phyloP scores from a whole-genome alignment of 2,113 vertebrate genomes.

The Anoplopoma fimbria region DNA sequence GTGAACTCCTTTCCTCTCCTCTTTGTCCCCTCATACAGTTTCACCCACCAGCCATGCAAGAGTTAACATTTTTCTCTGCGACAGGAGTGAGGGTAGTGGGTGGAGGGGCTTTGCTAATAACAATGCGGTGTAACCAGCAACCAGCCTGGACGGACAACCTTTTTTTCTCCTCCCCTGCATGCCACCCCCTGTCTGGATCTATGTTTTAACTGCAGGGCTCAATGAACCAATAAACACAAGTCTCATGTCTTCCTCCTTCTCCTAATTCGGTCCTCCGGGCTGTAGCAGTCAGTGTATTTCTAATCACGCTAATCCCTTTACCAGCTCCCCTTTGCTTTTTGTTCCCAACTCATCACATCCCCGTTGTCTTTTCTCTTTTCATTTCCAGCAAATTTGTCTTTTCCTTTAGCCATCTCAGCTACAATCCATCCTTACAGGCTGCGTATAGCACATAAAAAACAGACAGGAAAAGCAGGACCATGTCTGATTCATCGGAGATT shows the following conservation, averaged over 20 bases:
- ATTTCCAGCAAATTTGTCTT: slow-evolving; percentile 39
- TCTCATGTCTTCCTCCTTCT: neutral
- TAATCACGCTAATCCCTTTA: slow-evolving; percentile 7
- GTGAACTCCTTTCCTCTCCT: slow-evolving; percentile 28
- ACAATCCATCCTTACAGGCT: slow-evolving; percentile 1
- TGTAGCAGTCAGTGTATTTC: slow-evolving; percentile 1
- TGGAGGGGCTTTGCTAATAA: slow-evolving; percentile 78
- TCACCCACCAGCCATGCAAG: slow-evolving; percentile 65
- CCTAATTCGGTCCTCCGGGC: slow-evolving; percentile 19
- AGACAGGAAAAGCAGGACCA: slow-evolving; percentile 28
- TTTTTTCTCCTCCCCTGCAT: slow-evolving; percentile 34
- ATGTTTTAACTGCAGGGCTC: slow-evolving; percentile 33
- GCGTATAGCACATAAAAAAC: neutral
- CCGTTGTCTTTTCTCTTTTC: slow-evolving; percentile 2
- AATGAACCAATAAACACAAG: slow-evolving; percentile 20
- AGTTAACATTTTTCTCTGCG: slow-evolving; percentile 78
- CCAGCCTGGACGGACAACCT: slow-evolving; percentile 62
- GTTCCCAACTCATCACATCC: slow-evolving; percentile 1
- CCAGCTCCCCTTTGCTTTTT: slow-evolving; percentile 8
- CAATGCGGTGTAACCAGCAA: slow-evolving; percentile 66
- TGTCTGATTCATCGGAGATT: slow-evolving; percentile 25
- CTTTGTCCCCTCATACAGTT: slow-evolving; percentile 68
- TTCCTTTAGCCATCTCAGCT: neutral
- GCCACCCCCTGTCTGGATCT: slow-evolving; percentile 43
- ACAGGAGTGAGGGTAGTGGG: slow-evolving; percentile 73